Percentiles rank a stretch among this genome's conserved stretches.
These are phyloP conservation scores for Automeris io DNA, from an alignment of 2,888 invertebrate species.

Conservation along the genomic window DNA sequence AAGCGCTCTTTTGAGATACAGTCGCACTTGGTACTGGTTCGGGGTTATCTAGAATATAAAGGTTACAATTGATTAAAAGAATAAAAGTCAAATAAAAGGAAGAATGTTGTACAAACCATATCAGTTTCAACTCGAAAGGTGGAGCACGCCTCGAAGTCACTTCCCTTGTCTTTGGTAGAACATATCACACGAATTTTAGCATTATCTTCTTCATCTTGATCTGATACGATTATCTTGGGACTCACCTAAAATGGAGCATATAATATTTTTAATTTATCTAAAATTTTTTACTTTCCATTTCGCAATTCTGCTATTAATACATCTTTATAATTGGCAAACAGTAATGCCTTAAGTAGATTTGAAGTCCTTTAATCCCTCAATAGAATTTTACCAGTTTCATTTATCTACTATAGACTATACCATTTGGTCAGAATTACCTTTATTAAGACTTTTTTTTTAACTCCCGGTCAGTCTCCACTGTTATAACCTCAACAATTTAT, in stretches of 20 bases:
- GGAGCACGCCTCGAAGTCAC: slow-evolving; percentile 82
- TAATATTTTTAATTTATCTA: background rate
- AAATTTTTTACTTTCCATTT: too few relatives aligned
- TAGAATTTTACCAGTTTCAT: too few relatives aligned
- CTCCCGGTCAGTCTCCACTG: too few relatives aligned
- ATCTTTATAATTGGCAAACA: too few relatives aligned
- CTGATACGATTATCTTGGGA: slow-evolving; percentile 81
- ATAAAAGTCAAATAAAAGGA: background rate
- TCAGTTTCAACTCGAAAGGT: slow-evolving; percentile 81
- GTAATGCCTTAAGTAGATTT: too few relatives aligned
- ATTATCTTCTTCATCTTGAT: slow-evolving; percentile 84
- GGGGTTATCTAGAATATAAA: slow-evolving; percentile 70
- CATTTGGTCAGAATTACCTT: too few relatives aligned
- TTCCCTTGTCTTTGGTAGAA: slow-evolving; percentile 70
- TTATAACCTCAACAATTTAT: too few relatives aligned
- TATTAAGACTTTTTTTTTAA: too few relatives aligned
- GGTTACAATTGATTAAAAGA: background rate
- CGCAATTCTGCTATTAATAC: too few relatives aligned
- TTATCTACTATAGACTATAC: too few relatives aligned
- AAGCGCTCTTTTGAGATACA: slow-evolving; percentile 80
- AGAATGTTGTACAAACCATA: slow-evolving; percentile 55
- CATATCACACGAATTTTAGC: slow-evolving; percentile 82
- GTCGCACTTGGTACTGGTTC: slow-evolving; percentile 82
- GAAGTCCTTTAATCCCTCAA: too few relatives aligned
- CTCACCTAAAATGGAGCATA: slow-evolving; percentile 40